A percentile compares a stretch with the other conserved stretches of the same genome.
These are phyloP conservation scores for Charaxes varanes DNA, from an alignment of 1,140 invertebrate species.

Conservation along the genomic window DNA sequence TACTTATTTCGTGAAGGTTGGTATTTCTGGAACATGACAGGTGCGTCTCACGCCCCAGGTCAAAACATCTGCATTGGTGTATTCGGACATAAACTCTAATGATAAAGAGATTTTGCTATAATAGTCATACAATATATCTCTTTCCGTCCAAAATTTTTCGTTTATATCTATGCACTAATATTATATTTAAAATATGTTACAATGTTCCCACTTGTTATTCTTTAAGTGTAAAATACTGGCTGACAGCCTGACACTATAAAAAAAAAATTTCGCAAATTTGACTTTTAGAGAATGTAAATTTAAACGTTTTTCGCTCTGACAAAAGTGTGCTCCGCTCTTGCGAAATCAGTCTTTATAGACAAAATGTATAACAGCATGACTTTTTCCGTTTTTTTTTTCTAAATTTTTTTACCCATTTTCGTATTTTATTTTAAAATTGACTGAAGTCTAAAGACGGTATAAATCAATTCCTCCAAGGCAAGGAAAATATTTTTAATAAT, in stretches of 20 bases:
- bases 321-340: slow-evolving; percentile 21
- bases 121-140: slow-evolving; percentile 56
- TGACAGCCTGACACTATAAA: slow-evolving; percentile 21
- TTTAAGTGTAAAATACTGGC: slow-evolving; percentile 48
- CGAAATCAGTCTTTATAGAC: slow-evolving; percentile 56
- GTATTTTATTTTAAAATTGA: not conserved
- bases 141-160: slow-evolving; percentile 44
- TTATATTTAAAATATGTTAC: slow-evolving; percentile 71
- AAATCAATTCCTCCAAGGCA: slow-evolving; percentile 9
- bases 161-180: slow-evolving; percentile 64
- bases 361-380: slow-evolving; percentile 8
- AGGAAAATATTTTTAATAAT: not conserved
- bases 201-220: slow-evolving; percentile 70
- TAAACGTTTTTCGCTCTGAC: slow-evolving; percentile 8
- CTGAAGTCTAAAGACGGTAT: not conserved
- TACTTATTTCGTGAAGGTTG: not conserved
- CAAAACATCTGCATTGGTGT: slow-evolving; percentile 17
- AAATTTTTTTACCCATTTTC: too few relatives aligned
- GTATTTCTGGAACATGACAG: not conserved
- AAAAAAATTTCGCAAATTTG: slow-evolving; percentile 10
- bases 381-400: too few relatives aligned
- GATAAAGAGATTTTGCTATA: slow-evolving; percentile 58
- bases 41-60: slow-evolving; percentile 3
- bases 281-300: slow-evolving; percentile 11
- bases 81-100: slow-evolving; percentile 38